These are phyloP conservation scores for Aproaerema taeniolella DNA, from an alignment of 2,888 invertebrate species.

Conservation along the genomic window DNA sequence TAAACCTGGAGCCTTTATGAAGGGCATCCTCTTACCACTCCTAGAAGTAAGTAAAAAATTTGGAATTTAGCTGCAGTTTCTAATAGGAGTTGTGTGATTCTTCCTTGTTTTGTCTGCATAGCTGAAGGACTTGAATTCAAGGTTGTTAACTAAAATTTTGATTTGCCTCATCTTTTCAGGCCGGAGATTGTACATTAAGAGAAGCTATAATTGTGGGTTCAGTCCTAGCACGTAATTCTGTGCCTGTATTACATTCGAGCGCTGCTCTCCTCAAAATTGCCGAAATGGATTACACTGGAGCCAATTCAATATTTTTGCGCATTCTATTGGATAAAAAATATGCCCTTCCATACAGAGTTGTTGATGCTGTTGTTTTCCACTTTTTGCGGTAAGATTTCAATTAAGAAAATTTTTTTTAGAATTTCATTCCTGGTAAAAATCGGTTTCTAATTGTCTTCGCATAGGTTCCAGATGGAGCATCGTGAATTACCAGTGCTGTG, in stretches of 20 bases:
- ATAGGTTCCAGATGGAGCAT: conserved; percentile 88
- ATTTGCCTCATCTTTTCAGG: conserved; percentile 55
- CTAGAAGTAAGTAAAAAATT: conserved; percentile 69
- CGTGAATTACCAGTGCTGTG: conserved; percentile 95
- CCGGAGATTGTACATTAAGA: conserved; percentile 94
- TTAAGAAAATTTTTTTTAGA: not conserved
- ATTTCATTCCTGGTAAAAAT: no score
- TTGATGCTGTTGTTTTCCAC: conserved; percentile 96
- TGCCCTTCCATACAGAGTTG: conserved; percentile 95
- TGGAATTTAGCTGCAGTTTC: no score
- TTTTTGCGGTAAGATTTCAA: conserved; percentile 86
- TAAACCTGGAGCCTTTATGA: conserved; percentile 99
- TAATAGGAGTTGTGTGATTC: no score
- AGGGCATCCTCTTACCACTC: conserved; percentile 87
- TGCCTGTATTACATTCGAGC: conserved; percentile 96
- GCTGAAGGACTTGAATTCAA: no score
- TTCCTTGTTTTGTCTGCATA: no score
- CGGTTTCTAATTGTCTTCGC: not conserved
- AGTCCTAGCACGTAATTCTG: conserved; percentile 91
- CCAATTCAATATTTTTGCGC: conserved; percentile 95
- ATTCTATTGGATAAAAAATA: conserved; percentile 98
- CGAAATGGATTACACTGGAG: conserved; percentile 98
- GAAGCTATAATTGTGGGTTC: conserved; percentile 98
- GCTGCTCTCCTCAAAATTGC: conserved; percentile 97
- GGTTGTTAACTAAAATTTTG: not conserved